Conservation (phyloP, 2,888 invertebrate species). For the Heliconius erato region DNA sequence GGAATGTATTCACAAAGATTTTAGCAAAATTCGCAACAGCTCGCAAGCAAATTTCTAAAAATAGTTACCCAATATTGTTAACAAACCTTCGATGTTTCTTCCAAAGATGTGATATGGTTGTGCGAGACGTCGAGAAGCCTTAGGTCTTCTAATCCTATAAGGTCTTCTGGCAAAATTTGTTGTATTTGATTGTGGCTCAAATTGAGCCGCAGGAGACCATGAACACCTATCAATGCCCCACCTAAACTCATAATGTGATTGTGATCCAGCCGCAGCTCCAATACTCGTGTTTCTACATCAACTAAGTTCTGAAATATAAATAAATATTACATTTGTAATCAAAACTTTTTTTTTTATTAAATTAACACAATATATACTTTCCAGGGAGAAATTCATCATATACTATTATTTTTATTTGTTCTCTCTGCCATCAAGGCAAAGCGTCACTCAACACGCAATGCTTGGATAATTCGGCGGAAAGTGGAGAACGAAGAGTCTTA, state of each 20-base stretch:
- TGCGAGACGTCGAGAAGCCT: conserved; percentile 91
- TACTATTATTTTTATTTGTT: no score
- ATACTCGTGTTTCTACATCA: conserved; percentile 90
- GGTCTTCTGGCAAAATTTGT: conserved; percentile 90
- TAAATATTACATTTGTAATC: background rate
- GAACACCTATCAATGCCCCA: conserved; percentile 91
- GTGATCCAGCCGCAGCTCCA: conserved; percentile 90
- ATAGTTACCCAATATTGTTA: conserved; percentile 28
- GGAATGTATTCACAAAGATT: background rate
- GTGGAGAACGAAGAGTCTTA: no score
- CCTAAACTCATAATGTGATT: conserved; percentile 90
- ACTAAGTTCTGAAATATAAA: conserved; percentile 88
- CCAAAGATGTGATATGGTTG: conserved; percentile 91
- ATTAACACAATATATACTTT: background rate
- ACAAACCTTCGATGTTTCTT: conserved; percentile 92
- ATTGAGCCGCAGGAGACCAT: conserved; percentile 89
- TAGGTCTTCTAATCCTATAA: conserved; percentile 91
- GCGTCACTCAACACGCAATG: no score
- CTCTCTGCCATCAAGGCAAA: no score
- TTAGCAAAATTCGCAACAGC: conserved; percentile 51
- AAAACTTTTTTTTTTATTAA: background rate
- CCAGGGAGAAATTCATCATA: no score
- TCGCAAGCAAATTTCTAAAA: conserved; percentile 55
- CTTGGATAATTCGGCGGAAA: no score
- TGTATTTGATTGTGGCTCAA: conserved; percentile 91